A percentile compares a stretch with the other conserved stretches of the same genome.
Conservation (phyloP, 2,888 invertebrate species). For the Aphidoletes aphidimyza region DNA sequence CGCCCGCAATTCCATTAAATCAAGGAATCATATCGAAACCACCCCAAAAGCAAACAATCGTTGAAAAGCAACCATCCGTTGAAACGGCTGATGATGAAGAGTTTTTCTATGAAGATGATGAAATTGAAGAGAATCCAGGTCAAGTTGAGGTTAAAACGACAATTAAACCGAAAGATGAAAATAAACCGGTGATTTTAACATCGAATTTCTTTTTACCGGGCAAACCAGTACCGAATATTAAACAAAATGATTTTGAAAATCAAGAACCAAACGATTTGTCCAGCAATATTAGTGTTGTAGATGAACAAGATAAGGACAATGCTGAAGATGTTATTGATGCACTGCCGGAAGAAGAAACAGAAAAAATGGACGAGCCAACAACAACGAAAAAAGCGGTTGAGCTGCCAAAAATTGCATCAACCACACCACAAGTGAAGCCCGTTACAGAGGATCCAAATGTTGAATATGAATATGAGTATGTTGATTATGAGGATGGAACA, state of each 20-base stretch:
- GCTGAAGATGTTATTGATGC: conserved; percentile 17
- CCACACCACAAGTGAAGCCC: background rate
- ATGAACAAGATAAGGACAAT: background rate
- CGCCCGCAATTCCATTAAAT: background rate
- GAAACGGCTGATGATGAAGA: conserved; percentile 53
- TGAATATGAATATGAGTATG: conserved; percentile 61
- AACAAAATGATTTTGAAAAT: conserved; percentile 61
- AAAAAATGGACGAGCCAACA: background rate
- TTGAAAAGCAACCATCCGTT: background rate
- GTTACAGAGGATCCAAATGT: conserved; percentile 55
- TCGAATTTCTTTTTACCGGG: conserved; percentile 61
- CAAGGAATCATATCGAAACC: background rate
- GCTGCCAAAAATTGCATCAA: background rate
- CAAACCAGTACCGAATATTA: conserved; percentile 60
- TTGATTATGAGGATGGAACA: conserved; percentile 59
- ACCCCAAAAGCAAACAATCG: background rate
- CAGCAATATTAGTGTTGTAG: background rate
- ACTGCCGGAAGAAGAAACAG: background rate
- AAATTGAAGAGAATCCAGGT: conserved; percentile 44
- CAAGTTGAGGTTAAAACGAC: conserved; percentile 37
- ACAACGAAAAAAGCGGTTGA: background rate
- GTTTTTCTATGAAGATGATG: conserved; percentile 54
- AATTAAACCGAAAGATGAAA: conserved; percentile 51
- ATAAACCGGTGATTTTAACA: conserved; percentile 61
- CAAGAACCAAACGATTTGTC: conserved; percentile 58